These are phyloP conservation scores for Smutsia temminckii DNA, from an alignment of 2,797 vertebrate species.

Conservation along the genomic window DNA sequence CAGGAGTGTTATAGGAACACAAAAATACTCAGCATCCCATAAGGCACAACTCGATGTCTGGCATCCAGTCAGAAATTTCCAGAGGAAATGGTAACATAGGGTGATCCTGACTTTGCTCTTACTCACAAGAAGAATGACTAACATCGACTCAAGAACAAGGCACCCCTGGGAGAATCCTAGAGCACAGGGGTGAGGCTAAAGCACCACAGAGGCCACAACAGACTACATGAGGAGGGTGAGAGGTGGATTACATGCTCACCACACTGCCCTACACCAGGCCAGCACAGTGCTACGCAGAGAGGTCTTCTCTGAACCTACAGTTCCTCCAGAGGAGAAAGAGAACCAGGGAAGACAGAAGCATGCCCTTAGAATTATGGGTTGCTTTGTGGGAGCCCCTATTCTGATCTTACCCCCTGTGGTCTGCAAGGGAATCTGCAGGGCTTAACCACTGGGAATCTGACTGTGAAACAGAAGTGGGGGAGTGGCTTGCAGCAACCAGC, in stretches of 20 bases:
- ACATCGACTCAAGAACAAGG: background rate
- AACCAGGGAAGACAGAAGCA: background rate
- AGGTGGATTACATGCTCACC: background rate
- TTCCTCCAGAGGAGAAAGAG: background rate
- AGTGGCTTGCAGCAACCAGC: background rate
- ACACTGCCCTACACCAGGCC: background rate
- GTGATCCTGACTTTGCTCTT: background rate
- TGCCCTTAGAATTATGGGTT: background rate
- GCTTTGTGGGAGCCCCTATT: background rate
- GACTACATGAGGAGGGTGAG: background rate
- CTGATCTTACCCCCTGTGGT: background rate
- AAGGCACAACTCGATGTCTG: constrained; percentile 71
- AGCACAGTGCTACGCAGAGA: background rate
- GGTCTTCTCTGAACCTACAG: background rate
- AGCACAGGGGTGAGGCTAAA: background rate
- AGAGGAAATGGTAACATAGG: background rate
- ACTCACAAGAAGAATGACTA: background rate
- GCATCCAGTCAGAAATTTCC: constrained; percentile 65
- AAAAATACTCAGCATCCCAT: constrained; percentile 48
- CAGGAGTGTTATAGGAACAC: constrained; percentile 56
- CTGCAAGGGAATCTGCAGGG: background rate
- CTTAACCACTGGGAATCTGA: background rate
- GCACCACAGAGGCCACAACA: background rate
- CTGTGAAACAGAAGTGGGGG: background rate
- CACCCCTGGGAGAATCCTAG: background rate